Base-by-base conservation (phyloP, 2,888 invertebrate species). In the Agrilus cyanescens region DNA sequence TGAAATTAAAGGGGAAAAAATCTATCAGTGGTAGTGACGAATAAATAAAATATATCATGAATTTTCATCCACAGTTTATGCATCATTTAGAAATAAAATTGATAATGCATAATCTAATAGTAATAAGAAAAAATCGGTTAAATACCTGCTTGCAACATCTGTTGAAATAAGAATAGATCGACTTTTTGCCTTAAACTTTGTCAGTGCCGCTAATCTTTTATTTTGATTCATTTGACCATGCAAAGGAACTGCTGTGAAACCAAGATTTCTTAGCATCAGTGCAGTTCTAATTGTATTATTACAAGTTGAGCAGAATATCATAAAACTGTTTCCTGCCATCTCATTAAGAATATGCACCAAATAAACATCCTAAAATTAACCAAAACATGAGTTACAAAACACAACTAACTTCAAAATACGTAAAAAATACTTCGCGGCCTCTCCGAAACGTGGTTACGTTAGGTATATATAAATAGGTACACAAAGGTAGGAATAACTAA, bases 211-310 rank as follows among this genome's bases (percentile, higher is more conserved):
- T 36, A 98, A 72, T 29, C 98, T 76, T 61, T 96, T 96, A 61
- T 94, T 90, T 69, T 98, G 98, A 12, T 89, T 85, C 94, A 99
- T 95, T 70, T 98, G 95, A 0, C 98, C 98, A 66, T 99, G 94
- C n/a, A 98, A 72, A 1, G 98, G 96, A 37, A 98, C 89, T 0
- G 96, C 97, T 2, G 85, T 81, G 46, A 97, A 75, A 6, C 97
- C 96, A 10, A 98, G 74, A 61, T 87, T 86, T 37, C 96, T 75
- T 46, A 98, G 70, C 66, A 97, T 75, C 31, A 96, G 69, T 0
- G 96, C 93, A 1, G 86, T 82, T 45, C 91, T 77, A 47, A 94
- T 79, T 0, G 96, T 91, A 59, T 87, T 86, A 45, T 85, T 89
- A 64, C 97, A 97, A 0, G 97, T 98, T 34, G 86, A 78, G 63